A percentile compares a stretch with the other conserved stretches of the same genome.
phyloP scores from a whole-genome alignment of 2,888 invertebrate species.

The Subacronicta megacephala region DNA sequence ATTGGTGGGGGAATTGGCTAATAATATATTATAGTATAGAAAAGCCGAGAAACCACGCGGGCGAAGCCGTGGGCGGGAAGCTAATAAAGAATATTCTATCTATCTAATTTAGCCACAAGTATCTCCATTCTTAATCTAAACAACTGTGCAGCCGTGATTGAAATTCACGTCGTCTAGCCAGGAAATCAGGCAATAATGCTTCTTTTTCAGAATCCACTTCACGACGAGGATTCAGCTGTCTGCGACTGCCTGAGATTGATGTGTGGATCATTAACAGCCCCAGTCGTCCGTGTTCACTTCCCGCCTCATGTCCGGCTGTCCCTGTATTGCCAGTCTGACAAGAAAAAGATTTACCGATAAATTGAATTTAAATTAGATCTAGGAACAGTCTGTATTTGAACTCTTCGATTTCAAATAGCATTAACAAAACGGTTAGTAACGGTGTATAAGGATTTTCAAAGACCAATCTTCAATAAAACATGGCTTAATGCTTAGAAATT shows the following conservation, averaged over 20 bases:
- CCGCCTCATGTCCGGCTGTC: slow-evolving; percentile 19
- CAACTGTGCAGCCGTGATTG: not conserved
- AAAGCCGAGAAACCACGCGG: no score
- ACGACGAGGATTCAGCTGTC: slow-evolving; percentile 45
- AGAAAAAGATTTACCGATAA: slow-evolving; percentile 44
- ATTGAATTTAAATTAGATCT: slow-evolving; percentile 44
- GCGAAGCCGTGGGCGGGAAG: no score
- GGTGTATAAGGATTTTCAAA: no score
- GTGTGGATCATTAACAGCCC: slow-evolving; percentile 50
- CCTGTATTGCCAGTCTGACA: slow-evolving; percentile 33
- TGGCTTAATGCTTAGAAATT: no score
- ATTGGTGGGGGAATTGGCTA: no score
- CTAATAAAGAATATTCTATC: no score
- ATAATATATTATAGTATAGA: no score
- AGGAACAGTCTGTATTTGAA: slow-evolving; percentile 31
- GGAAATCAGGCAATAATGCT: slow-evolving; percentile 37
- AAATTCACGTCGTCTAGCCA: slow-evolving; percentile 3
- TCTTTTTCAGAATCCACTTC: slow-evolving; percentile 42
- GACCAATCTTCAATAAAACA: no score
- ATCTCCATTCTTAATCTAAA: no score
- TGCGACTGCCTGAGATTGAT: slow-evolving; percentile 37
- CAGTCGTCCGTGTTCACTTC: slow-evolving; percentile 24
- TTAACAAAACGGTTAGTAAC: not conserved
- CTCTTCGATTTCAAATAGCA: slow-evolving; percentile 1
- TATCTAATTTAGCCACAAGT: no score